These are phyloP conservation scores for Agrochola circellaris DNA, from an alignment of 2,888 invertebrate genomes.

Conservation along the genomic window DNA sequence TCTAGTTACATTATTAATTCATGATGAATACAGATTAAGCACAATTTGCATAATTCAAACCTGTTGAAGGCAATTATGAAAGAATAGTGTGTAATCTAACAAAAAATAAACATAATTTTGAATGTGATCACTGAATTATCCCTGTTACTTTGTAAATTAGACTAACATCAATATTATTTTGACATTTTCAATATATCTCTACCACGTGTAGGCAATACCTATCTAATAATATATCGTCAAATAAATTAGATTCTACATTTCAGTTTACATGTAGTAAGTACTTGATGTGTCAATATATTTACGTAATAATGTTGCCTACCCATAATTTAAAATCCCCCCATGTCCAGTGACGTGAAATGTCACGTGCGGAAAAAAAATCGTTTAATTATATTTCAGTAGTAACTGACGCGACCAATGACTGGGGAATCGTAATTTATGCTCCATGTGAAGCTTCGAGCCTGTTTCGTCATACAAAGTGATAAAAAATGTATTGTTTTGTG, in stretches of 20 bases:
- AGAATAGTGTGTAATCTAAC: not conserved
- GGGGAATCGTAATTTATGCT: slow-evolving; percentile 65
- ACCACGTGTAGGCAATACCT: not conserved
- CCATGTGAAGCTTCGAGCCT: slow-evolving; percentile 65
- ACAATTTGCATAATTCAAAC: slow-evolving; percentile 42
- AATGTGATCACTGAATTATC: not conserved
- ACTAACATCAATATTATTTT: slow-evolving; percentile 2
- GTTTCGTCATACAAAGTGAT: slow-evolving; percentile 59
- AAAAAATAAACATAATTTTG: not conserved
- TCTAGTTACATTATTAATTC: slow-evolving; percentile 35
- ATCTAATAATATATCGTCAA: not conserved
- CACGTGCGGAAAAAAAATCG: slow-evolving; percentile 8
- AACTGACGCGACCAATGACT: slow-evolving; percentile 62
- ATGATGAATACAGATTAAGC: slow-evolving; percentile 30
- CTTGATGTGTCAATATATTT: slow-evolving; percentile 47
- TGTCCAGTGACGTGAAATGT: slow-evolving; percentile 26
- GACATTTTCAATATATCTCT: slow-evolving; percentile 1
- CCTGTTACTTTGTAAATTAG: slow-evolving; percentile 10
- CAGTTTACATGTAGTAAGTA: not conserved
- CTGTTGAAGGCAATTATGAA: slow-evolving; percentile 29
- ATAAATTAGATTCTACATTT: slow-evolving; percentile 1
- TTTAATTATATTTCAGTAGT: slow-evolving; percentile 27
- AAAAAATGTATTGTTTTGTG: slow-evolving; percentile 45
- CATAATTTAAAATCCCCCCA: not conserved
- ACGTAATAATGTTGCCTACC: not conserved